Conservation (phyloP, 2,888 invertebrate species). For the Drosophila multiciliata region DNA sequence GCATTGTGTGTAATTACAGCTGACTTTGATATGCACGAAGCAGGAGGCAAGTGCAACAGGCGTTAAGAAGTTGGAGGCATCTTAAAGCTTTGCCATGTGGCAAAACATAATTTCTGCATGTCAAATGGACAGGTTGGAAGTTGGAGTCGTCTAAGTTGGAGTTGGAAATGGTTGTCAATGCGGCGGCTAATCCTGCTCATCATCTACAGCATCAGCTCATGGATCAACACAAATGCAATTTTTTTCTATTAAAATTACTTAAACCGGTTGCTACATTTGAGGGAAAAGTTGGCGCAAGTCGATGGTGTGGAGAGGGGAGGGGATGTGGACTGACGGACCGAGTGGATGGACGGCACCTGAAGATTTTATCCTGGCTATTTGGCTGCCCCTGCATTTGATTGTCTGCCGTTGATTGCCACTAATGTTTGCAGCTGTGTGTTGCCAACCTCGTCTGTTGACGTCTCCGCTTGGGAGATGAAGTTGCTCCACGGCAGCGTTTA, state of each 20-base stretch:
- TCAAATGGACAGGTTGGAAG: slow-evolving; percentile 59
- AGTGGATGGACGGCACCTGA: slow-evolving; percentile 66
- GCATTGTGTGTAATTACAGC: slow-evolving; percentile 58
- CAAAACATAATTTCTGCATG: slow-evolving; percentile 75
- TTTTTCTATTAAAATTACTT: slow-evolving; percentile 47
- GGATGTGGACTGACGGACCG: slow-evolving; percentile 5
- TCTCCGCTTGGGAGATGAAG: slow-evolving; percentile 64
- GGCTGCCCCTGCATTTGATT: slow-evolving; percentile 64
- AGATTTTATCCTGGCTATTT: slow-evolving; percentile 76
- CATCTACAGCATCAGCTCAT: slow-evolving; percentile 57
- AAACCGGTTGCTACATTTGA: slow-evolving; percentile 72
- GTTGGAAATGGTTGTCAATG: slow-evolving; percentile 67
- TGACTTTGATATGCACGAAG: slow-evolving; percentile 76
- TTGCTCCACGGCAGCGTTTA: slow-evolving; percentile 70
- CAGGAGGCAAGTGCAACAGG: slow-evolving; percentile 52
- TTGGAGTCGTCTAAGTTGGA: slow-evolving; percentile 22
- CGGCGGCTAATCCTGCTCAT: slow-evolving; percentile 76
- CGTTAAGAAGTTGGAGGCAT: slow-evolving; percentile 74
- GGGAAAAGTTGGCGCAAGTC: slow-evolving; percentile 53
- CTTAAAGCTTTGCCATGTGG: slow-evolving; percentile 69
- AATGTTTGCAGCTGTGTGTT: slow-evolving; percentile 74
- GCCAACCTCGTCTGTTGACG: slow-evolving; percentile 50
- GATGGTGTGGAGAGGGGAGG: slow-evolving; percentile 6
- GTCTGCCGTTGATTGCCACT: slow-evolving; percentile 77
- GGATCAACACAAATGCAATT: slow-evolving; percentile 37